Base-by-base conservation (phyloP, 2,888 invertebrate genomes). In the Eristalinus aeneus region DNA sequence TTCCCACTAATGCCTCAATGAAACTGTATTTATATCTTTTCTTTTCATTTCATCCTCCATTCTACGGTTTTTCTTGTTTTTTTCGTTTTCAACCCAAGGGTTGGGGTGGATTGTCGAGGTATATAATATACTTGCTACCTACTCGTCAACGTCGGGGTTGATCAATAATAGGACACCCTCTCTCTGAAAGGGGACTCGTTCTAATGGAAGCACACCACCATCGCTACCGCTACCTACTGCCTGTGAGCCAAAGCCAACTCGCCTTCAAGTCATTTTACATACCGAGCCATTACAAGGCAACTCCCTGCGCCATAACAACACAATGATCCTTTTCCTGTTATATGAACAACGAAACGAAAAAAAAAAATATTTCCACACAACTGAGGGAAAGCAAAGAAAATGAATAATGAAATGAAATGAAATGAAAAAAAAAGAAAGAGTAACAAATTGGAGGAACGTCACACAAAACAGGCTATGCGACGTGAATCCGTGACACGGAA, bases 311-410 rank as follows among this genome's bases (percentile, higher is more conserved):
- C 69, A 79, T 71, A 71, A 76, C 63, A 76, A 80, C 80, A 76
- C 71, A 85, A 79, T 80, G 71, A 80, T 85, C 80, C 80, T 80
- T 79, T 84, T 85, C 80, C 84, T 85, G 80, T 85, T 80, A 76
- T 71, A 75, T 79, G 79, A 31, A 39, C 32, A 27, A 54, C 36
- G 56, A 53, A 36, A 46, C 64, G 69, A 72, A 71, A 61, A 31
- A 58, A 46, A 39, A n/a, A 27, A 27, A n/a, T n/a, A n/a, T n/a
- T n/a, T 5, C 27, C 27, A 27, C 27, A 5, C 39, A n/a, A 39
- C 39, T 3, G 39, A 39, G n/a, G 46, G 46, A 46, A 46, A 46
- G 16, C 16, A 46, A 64, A 74, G 64, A 65, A 36, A 60, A 75
- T 71, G 61, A 72, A 86, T 77, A 69, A 81, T 81, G 64, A 39